These are phyloP conservation scores for Platynereis dumerilii DNA, from an alignment of 2,888 invertebrate genomes.

Conservation along the genomic window DNA sequence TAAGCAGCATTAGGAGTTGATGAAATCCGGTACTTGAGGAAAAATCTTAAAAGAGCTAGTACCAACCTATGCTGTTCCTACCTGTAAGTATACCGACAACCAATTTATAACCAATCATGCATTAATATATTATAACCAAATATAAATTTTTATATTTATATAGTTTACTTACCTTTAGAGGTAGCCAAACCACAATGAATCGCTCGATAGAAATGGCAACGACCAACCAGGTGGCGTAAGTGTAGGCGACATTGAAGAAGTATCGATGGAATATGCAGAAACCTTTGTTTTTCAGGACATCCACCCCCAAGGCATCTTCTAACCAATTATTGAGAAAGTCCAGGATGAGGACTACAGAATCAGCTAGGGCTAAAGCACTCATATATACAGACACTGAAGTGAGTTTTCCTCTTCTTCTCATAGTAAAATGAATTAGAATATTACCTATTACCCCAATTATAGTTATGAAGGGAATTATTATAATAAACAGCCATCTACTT, in stretches of 20 bases:
- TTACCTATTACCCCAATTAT: too few species aligned
- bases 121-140: too few species aligned
- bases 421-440: too few species aligned
- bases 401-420: slow-evolving; percentile 10
- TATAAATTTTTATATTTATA: too few species aligned
- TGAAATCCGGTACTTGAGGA: too few species aligned
- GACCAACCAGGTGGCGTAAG: slow-evolving; percentile 20
- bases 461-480: too few species aligned
- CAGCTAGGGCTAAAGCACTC: slow-evolving; percentile 21
- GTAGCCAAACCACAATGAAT: slow-evolving; percentile 19
- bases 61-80: too few species aligned
- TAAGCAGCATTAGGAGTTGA: too few species aligned
- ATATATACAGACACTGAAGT: slow-evolving; percentile 21
- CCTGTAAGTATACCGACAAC: too few species aligned
- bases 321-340: slow-evolving; percentile 31
- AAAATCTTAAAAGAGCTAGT: too few species aligned
- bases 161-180: neutral
- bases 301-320: neutral
- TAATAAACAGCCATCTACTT: too few species aligned
- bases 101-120: too few species aligned
- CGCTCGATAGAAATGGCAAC: slow-evolving; percentile 17
- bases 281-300: slow-evolving; percentile 2
- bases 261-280: slow-evolving; percentile 22
- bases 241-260: slow-evolving; percentile 27
- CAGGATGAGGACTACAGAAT: slow-evolving; percentile 21